A percentile compares a stretch with the other conserved stretches of the same genome.
Evolutionary conservation across 2,888 invertebrate genomes (phyloP).

Genomic region (Lasius platythorax): DNA sequence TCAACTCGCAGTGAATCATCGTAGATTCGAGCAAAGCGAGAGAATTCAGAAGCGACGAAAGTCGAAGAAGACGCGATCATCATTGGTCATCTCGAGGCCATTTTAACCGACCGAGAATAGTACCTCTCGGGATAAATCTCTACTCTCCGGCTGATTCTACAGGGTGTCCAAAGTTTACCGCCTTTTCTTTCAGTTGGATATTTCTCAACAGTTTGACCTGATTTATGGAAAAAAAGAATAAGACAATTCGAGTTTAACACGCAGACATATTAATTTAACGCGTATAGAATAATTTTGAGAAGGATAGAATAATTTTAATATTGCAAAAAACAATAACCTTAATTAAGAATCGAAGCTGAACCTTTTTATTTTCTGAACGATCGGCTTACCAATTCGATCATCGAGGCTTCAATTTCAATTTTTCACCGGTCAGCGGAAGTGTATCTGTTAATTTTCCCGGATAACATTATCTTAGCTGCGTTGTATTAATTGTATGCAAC

Average conservation of each 20-base stretch:
- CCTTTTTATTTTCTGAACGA: not conserved
- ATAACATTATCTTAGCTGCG: not conserved
- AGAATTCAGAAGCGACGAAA: conserved; percentile 62
- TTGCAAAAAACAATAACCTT: not conserved
- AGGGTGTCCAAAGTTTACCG: not conserved
- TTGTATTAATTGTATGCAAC: not conserved
- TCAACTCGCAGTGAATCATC: conserved; percentile 63
- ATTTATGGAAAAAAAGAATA: not conserved
- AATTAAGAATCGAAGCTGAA: not conserved
- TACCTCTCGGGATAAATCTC: conserved; percentile 17
- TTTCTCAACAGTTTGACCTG: not conserved
- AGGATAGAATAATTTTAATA: not conserved
- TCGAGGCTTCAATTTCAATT: not conserved
- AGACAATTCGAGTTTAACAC: not conserved
- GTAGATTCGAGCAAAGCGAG: conserved; percentile 60
- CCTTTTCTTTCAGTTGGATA: not conserved
- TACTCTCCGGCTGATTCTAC: conserved; percentile 18
- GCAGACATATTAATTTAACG: not conserved
- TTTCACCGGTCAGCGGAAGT: not conserved
- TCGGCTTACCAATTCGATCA: not conserved
- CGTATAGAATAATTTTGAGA: not conserved
- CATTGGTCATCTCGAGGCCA: conserved; percentile 65
- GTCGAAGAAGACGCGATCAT: conserved; percentile 59
- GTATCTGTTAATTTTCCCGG: not conserved
- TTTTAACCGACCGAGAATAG: conserved; percentile 50